Percentiles rank a stretch among this genome's conserved stretches.
These are phyloP conservation scores for Acropternis orthonyx DNA, from an alignment of 2,797 vertebrate genomes.

Conservation along the genomic window DNA sequence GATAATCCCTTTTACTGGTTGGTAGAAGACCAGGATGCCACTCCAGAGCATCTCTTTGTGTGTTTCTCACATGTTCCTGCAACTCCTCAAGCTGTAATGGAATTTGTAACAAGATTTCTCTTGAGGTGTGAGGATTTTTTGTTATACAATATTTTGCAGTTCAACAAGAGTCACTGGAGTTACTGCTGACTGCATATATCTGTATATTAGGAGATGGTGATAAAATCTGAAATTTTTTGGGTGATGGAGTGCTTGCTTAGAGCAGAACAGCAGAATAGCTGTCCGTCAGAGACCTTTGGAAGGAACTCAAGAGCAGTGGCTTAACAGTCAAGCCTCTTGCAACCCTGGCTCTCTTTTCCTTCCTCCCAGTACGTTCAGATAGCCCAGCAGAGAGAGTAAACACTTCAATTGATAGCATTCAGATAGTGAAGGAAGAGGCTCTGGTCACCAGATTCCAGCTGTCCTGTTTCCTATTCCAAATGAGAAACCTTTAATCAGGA, in stretches of 20 bases:
- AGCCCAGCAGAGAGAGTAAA: not conserved
- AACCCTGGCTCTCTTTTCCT: not conserved
- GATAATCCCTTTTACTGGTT: not conserved
- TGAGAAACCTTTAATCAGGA: conserved; percentile 12
- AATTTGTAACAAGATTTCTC: not conserved
- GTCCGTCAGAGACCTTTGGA: not conserved
- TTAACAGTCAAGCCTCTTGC: not conserved
- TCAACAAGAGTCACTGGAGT: not conserved
- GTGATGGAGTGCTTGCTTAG: accelerated
- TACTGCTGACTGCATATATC: not conserved
- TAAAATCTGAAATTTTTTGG: not conserved
- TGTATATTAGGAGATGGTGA: not conserved
- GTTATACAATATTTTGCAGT: not conserved
- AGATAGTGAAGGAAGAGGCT: not conserved
- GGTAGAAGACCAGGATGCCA: not conserved
- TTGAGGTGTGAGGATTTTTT: not conserved
- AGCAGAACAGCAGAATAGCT: not conserved
- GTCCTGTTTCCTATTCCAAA: not conserved
- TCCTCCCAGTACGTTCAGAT: not conserved
- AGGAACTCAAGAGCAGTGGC: not conserved
- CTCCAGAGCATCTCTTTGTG: not conserved
- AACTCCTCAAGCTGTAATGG: not conserved
- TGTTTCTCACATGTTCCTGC: not conserved
- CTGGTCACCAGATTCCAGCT: conserved; percentile 12
- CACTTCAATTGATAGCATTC: not conserved